A percentile compares a stretch with the other conserved stretches of the same genome.
These are phyloP conservation scores for Bothrops jararaca DNA, from an alignment of 2,113 vertebrate genomes.

Conservation along the genomic window DNA sequence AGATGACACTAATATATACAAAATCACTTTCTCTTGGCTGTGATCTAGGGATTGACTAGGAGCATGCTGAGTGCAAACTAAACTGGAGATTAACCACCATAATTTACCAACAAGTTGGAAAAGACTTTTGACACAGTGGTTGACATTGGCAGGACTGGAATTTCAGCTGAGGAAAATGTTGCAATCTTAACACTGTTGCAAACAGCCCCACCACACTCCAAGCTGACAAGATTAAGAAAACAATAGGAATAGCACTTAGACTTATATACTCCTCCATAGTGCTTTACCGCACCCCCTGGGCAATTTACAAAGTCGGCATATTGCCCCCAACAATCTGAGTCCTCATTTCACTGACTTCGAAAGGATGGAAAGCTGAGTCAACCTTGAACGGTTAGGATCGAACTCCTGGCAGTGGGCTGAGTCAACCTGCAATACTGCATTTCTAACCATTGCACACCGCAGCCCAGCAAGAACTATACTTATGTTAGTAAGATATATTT, in stretches of 20 bases:
- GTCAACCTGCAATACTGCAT: neutral
- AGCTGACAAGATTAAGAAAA: neutral
- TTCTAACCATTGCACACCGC: neutral
- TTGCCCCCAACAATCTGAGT: neutral
- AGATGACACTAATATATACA: neutral
- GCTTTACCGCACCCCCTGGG: neutral
- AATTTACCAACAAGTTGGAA: neutral
- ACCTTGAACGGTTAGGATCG: neutral
- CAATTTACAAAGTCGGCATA: neutral
- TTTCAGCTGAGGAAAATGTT: neutral
- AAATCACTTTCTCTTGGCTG: neutral
- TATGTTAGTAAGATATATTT: neutral
- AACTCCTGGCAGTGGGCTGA: neutral
- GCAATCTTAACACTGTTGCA: neutral
- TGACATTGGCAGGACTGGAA: neutral
- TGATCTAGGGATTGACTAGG: neutral
- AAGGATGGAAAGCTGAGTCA: neutral
- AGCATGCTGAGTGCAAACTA: neutral
- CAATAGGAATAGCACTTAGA: neutral
- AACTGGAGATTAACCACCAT: neutral
- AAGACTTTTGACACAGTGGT: neutral
- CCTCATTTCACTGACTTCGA: neutral
- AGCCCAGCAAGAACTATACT: neutral
- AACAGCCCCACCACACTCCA: neutral
- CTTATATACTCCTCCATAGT: neutral